These are phyloP conservation scores for Anhinga rufa DNA, from an alignment of 2,113 vertebrate species.

Conservation along the genomic window DNA sequence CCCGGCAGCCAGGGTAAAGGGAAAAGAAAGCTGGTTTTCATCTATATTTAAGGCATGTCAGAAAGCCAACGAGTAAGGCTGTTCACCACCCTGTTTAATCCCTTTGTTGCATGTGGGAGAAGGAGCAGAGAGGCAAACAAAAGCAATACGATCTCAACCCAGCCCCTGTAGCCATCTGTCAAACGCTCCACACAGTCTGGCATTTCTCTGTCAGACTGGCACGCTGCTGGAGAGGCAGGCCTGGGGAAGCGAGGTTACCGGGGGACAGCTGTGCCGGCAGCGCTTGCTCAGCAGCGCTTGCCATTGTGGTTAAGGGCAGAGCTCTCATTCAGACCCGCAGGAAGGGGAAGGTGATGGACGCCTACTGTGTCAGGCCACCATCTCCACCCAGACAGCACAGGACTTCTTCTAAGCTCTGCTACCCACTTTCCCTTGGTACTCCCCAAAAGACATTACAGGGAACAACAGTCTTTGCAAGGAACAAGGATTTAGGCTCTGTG, in stretches of 20 bases:
- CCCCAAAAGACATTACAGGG: neutral
- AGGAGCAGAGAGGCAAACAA: neutral
- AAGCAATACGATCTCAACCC: neutral
- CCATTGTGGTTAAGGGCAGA: too few species aligned
- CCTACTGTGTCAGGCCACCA: neutral
- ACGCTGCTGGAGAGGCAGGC: neutral
- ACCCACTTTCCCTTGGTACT: neutral
- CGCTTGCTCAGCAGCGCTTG: neutral
- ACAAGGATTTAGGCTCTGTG: neutral
- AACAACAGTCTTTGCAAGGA: neutral
- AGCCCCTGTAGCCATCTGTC: neutral
- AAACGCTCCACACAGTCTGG: neutral
- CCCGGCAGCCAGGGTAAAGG: neutral
- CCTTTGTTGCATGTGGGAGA: neutral
- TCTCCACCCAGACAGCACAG: neutral
- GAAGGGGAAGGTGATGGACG: rapidly evolving
- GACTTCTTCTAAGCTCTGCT: neutral
- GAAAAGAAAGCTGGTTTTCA: neutral
- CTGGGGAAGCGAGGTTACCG: neutral
- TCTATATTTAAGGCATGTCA: neutral
- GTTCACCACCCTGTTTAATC: neutral
- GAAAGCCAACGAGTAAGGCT: neutral
- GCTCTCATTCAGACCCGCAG: neutral
- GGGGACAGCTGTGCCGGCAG: neutral
- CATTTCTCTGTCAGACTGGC: neutral